Conservation (phyloP, 2,113 vertebrate genomes). For the Bagarius yarrelli region DNA sequence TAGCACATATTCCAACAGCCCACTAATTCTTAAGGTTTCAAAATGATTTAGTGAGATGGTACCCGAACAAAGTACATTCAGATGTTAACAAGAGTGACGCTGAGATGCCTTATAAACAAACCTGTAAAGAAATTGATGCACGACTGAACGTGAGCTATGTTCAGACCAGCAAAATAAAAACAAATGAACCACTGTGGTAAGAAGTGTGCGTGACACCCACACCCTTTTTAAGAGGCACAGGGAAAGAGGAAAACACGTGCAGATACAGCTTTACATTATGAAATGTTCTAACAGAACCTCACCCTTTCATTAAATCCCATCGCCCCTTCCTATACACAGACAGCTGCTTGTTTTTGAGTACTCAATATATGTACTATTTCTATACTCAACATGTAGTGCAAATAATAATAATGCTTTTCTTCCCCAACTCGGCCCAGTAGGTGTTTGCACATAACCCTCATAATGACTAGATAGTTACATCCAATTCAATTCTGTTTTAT, state of each 20-base stretch:
- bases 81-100: neutral
- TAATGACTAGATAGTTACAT: too few species aligned
- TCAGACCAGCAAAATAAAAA: conserved; percentile 27
- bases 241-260: conserved; percentile 4
- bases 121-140: neutral
- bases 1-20: neutral
- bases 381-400: neutral
- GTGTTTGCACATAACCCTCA: too few species aligned
- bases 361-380: too few species aligned
- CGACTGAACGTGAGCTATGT: conserved; percentile 9
- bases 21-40: neutral
- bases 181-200: conserved; percentile 26
- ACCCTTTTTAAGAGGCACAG: conserved; percentile 34
- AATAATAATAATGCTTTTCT: neutral
- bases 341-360: neutral
- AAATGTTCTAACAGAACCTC: conserved; percentile 2
- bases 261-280: conserved; percentile 43
- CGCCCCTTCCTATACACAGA: neutral
- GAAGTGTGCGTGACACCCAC: conserved; percentile 12
- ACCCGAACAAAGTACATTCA: neutral
- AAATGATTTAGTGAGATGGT: neutral
- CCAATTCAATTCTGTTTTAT: too few species aligned
- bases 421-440: too few species aligned
- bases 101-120: neutral
- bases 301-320: neutral